These are phyloP conservation scores for Nycteola revayana DNA, from an alignment of 2,888 invertebrate genomes.

Conservation along the genomic window DNA sequence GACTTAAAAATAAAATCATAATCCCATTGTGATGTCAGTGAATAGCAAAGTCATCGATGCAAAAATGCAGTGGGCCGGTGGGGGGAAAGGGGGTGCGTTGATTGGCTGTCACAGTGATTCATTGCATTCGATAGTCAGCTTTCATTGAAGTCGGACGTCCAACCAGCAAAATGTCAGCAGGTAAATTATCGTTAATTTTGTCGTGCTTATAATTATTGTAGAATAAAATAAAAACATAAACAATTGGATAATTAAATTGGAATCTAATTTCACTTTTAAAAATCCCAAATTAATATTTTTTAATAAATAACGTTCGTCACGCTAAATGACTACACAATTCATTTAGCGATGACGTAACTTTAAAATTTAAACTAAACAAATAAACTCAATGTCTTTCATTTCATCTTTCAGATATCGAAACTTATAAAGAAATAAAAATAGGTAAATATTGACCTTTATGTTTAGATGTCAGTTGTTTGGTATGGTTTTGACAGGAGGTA, in stretches of 20 bases:
- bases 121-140: conserved; percentile 44
- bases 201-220: too few relatives aligned
- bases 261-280: conserved; percentile 11
- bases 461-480: conserved; percentile 15
- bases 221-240: neutral
- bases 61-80: conserved; percentile 71
- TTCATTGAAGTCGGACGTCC: conserved; percentile 44
- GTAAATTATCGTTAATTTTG: conserved; percentile 42
- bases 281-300: neutral
- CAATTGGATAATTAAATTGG: conserved; percentile 25
- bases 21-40: conserved; percentile 58
- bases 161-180: conserved; percentile 68
- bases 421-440: conserved; percentile 36
- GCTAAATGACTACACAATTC: neutral
- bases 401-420: conserved; percentile 38
- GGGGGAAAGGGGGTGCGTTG: conserved; percentile 48
- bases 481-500: conserved; percentile 20
- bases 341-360: conserved; percentile 20
- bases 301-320: too few relatives aligned
- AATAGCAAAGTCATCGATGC: conserved; percentile 53
- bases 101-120: conserved; percentile 47
- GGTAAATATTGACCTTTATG: conserved; percentile 32
- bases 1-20: conserved; percentile 26
- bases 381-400: conserved; percentile 16
- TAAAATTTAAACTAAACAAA: conserved; percentile 28